Evolutionary conservation across 1,140 invertebrate genomes (phyloP).

Genomic region (Homalodisca vitripennis): DNA sequence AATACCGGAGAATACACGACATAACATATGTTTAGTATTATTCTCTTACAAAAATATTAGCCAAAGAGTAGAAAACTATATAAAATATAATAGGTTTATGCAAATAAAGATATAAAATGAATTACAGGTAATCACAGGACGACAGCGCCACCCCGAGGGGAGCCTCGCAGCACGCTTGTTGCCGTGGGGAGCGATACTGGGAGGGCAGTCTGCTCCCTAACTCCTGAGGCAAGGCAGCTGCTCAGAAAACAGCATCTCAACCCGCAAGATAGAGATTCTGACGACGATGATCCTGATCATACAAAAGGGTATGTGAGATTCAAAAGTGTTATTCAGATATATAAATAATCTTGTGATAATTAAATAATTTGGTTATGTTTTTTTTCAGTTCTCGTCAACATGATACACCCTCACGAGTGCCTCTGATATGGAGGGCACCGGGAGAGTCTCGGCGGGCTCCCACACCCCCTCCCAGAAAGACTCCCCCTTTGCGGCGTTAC

Average conservation of each 20-base stretch:
- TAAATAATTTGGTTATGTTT: too few relatives aligned
- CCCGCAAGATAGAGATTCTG: constrained; percentile 22
- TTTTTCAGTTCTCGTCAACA: constrained; percentile 57
- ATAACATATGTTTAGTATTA: too few relatives aligned
- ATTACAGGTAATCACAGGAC: too few relatives aligned
- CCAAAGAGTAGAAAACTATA: too few relatives aligned
- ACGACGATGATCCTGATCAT: constrained; percentile 35
- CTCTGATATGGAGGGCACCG: constrained; percentile 57
- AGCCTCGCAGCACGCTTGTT: constrained; percentile 30
- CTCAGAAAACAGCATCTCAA: constrained; percentile 19
- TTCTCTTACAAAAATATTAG: too few relatives aligned
- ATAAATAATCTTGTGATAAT: not conserved
- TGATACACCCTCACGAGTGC: constrained; percentile 69
- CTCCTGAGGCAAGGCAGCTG: constrained; percentile 34
- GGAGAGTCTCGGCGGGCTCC: constrained; percentile 28
- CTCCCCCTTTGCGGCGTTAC: constrained; percentile 41
- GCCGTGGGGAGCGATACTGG: constrained; percentile 35
- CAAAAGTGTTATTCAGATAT: not conserved
- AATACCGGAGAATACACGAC: too few relatives aligned
- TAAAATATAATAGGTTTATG: too few relatives aligned
- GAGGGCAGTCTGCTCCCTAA: constrained; percentile 36
- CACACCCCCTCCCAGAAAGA: constrained; percentile 37
- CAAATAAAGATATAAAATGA: too few relatives aligned
- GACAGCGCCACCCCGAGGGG: too few relatives aligned
- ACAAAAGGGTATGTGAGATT: constrained; percentile 1